Evolutionary conservation across 2,113 vertebrate genomes (phyloP), one percentile per base, ranked within the genome.

Genomic region (Cygnus atratus): DNA sequence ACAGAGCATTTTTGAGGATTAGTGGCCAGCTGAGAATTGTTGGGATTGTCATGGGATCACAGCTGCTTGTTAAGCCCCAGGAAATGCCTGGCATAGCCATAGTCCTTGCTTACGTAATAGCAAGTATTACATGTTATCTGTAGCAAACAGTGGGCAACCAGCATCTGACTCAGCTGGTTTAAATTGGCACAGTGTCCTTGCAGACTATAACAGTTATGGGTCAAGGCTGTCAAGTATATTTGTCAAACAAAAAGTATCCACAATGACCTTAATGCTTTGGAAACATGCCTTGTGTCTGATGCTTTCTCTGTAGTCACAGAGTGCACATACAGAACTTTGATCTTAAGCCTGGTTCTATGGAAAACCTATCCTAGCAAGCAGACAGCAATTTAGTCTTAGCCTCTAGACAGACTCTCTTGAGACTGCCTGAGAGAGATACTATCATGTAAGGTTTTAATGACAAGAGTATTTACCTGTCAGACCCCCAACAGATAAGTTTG

Each of bases 21-120:
- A 95, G 63, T 52, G 43, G 88, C 90, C 92, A 96, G 90, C 52
- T 93, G 76, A 94, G 90, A 86, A 86, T 81, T 92, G 68, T 21
- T 86, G 79, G 78, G 61, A 94, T 74, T 93, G 94, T 95, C 72
- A 88, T 46, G 41, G 75, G 39, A 93, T 92, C 87, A 88, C 95
- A 96, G 95, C 63, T 97, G 94, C 77, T 91, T 91, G 50, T 73
- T 96, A 94, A 96, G 87, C 76, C 46, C 50, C 87, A 95, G 95
- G 95, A 96, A 97, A 96, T 94, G 68, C 88, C 57, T 92, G 88
- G 84, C 92, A 93, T 93, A 95, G 48, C 46, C 75, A 58, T n/a
- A 55, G 81, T 63, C 43, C 48, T 83, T 28, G 11, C 15, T 96
- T 96, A 96, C 3, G 13, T 84, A 93, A 94, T 26, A 88, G 57